These are phyloP conservation scores for Cremastobaeus sp. DNA, from an alignment of 2,888 invertebrate genomes.

Conservation along the genomic window DNA sequence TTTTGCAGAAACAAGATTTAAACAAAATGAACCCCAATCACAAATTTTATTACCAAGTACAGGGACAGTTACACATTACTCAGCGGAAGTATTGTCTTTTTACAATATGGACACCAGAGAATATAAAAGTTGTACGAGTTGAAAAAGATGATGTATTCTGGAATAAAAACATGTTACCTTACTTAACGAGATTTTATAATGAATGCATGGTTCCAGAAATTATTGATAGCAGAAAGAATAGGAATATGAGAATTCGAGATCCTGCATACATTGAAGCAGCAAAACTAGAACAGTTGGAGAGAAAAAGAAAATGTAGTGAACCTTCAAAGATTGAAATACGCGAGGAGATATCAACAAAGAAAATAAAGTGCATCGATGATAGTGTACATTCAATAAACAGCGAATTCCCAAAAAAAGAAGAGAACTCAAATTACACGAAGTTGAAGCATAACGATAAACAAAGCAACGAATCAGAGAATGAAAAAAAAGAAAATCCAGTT, in stretches of 20 bases:
- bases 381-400: too few relatives aligned
- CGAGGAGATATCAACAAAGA: too few relatives aligned
- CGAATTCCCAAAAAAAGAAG: too few relatives aligned
- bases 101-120: conserved; percentile 20
- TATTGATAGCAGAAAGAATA: conserved; percentile 7
- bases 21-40: conserved; percentile 18
- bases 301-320: neutral
- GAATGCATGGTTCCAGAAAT: conserved; percentile 16
- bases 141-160: conserved; percentile 22
- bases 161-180: neutral
- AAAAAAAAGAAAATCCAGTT: too few relatives aligned
- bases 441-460: too few relatives aligned
- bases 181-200: conserved; percentile 5
- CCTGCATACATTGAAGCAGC: neutral
- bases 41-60: conserved; percentile 30
- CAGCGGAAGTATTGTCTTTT: conserved; percentile 21
- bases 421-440: too few relatives aligned
- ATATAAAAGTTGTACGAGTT: conserved; percentile 10
- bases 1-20: conserved; percentile 15
- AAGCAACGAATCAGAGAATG: too few relatives aligned
- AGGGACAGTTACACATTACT: conserved; percentile 17
- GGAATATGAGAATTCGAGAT: conserved; percentile 3
- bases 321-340: neutral
- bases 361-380: too few relatives aligned
- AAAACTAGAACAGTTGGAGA: neutral